These are phyloP conservation scores for Scortum barcoo DNA, from an alignment of 2,113 vertebrate species.

Conservation along the genomic window DNA sequence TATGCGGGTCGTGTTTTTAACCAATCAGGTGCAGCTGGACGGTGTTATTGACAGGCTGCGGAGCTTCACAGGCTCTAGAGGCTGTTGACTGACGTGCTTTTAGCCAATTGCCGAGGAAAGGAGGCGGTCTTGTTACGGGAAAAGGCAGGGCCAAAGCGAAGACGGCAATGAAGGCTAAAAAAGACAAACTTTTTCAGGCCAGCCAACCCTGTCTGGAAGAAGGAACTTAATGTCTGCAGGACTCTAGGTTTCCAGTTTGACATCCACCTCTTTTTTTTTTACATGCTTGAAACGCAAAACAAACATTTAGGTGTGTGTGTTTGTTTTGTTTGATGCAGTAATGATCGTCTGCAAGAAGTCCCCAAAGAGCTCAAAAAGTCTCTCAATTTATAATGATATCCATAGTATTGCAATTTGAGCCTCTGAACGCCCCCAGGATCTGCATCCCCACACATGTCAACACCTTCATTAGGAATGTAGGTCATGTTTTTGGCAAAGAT, in stretches of 20 bases:
- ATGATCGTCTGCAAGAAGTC: conserved; percentile 44
- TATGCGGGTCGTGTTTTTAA: conserved; percentile 57
- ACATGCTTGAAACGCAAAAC: neutral
- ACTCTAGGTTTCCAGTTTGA: neutral
- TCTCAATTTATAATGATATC: conserved; percentile 66
- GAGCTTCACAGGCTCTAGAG: conserved; percentile 42
- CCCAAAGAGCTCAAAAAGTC: conserved; percentile 15
- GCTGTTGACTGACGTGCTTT: conserved; percentile 60
- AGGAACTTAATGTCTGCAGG: conserved; percentile 42
- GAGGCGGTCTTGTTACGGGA: conserved; percentile 85
- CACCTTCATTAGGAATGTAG: conserved; percentile 79
- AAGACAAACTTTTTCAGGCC: conserved; percentile 62
- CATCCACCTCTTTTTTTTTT: neutral
- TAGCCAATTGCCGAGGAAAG: conserved; percentile 68
- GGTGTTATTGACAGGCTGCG: conserved; percentile 70
- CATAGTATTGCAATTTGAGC: conserved; percentile 74
- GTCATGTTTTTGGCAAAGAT: conserved; percentile 76
- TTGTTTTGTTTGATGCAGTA: conserved; percentile 27
- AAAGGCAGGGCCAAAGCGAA: conserved; percentile 78
- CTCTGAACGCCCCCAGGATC: conserved; percentile 58
- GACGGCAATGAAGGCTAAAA: conserved; percentile 74
- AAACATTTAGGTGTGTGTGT: neutral
- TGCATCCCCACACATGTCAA: conserved; percentile 75
- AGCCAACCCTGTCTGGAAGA: conserved; percentile 50
- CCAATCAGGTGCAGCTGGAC: conserved; percentile 67